phyloP scores from a whole-genome alignment of 2,113 vertebrate genomes.

The Sterna hirundo region DNA sequence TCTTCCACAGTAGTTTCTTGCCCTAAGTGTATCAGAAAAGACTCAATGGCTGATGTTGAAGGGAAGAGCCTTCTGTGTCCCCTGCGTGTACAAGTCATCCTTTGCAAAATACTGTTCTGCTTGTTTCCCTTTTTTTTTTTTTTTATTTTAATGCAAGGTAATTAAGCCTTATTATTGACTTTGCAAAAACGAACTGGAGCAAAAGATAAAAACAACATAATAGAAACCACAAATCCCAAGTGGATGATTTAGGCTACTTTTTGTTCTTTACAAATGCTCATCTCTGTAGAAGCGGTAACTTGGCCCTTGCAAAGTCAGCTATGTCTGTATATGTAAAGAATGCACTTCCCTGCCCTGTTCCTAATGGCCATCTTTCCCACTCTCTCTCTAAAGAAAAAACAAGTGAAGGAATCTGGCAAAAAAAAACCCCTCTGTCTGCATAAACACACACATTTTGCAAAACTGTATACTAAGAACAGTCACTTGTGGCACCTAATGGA shows the following conservation, averaged over 20 bases:
- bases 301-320: background rate
- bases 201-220: background rate
- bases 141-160: background rate
- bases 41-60: background rate
- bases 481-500: background rate
- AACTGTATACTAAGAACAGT: background rate
- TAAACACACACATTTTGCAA: background rate
- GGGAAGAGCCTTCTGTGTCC: background rate
- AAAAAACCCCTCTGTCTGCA: background rate
- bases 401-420: background rate
- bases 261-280: background rate
- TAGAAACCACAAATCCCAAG: background rate
- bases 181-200: background rate
- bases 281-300: background rate
- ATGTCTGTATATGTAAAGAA: too few relatives aligned
- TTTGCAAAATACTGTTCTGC: background rate
- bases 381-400: background rate
- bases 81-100: background rate
- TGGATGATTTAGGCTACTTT: background rate
- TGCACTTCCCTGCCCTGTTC: background rate
- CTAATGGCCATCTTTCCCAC: background rate
- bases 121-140: background rate
- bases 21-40: background rate
- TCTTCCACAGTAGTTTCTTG: background rate
- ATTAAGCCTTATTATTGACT: background rate